These are phyloP conservation scores for Pseudopipra pipra DNA, from an alignment of 2,113 vertebrate species.

Conservation along the genomic window DNA sequence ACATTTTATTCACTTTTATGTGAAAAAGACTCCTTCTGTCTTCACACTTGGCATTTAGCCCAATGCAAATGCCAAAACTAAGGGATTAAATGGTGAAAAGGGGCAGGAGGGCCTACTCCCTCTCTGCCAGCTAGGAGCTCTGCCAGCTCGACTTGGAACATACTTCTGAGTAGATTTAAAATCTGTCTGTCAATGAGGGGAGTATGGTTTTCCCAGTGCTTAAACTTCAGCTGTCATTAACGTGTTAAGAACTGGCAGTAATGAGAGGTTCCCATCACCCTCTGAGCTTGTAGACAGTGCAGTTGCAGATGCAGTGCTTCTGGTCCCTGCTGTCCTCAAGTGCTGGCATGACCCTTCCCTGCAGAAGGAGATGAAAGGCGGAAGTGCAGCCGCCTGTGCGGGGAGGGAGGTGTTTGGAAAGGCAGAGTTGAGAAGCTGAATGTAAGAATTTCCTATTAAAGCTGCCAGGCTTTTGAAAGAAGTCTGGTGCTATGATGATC, in stretches of 20 bases:
- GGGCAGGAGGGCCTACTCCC: slow-evolving; percentile 11
- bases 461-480: neutral
- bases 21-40: slow-evolving; percentile 30
- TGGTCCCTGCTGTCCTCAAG: neutral
- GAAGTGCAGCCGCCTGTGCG: neutral
- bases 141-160: neutral
- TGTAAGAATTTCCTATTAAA: neutral
- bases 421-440: neutral
- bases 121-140: slow-evolving; percentile 37
- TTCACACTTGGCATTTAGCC: slow-evolving; percentile 24
- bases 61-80: slow-evolving; percentile 10
- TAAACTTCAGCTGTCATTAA: slow-evolving; percentile 35
- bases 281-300: neutral
- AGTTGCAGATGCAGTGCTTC: neutral
- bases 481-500: neutral
- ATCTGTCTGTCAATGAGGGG: neutral
- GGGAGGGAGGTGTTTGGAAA: neutral
- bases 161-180: slow-evolving; percentile 10
- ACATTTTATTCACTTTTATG: neutral
- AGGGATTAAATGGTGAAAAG: slow-evolving; percentile 51
- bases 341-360: neutral
- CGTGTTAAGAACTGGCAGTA: neutral
- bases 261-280: neutral
- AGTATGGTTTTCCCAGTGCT: slow-evolving; percentile 4
- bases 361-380: neutral